phyloP scores from a whole-genome alignment of 2,888 invertebrate species.

The Molanna angustata region DNA sequence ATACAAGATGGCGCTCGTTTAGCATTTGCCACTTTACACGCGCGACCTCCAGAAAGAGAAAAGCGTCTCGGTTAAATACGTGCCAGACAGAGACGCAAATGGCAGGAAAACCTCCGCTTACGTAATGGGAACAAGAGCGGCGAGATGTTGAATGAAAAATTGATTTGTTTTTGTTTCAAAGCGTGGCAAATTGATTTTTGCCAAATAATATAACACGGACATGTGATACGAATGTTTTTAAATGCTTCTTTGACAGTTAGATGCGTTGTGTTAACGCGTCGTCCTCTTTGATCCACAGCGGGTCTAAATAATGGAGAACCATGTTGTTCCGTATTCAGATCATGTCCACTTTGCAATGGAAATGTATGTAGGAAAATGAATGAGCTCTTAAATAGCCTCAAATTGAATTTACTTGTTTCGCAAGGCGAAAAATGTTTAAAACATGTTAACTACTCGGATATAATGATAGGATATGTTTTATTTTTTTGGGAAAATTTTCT shows the following conservation, averaged over 20 bases:
- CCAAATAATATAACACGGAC: background rate
- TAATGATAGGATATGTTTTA: too few relatives aligned
- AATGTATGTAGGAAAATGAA: too few relatives aligned
- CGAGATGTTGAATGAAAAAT: conserved; percentile 19
- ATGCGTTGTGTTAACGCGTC: too few relatives aligned
- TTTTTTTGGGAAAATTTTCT: too few relatives aligned
- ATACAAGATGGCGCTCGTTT: conserved; percentile 10
- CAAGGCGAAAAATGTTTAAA: too few relatives aligned
- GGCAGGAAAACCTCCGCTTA: background rate
- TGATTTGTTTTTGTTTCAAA: conserved; percentile 19
- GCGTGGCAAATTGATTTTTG: background rate
- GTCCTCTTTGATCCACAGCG: too few relatives aligned
- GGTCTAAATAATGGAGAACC: too few relatives aligned
- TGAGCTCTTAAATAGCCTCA: too few relatives aligned
- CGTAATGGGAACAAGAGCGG: background rate
- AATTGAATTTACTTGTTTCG: too few relatives aligned
- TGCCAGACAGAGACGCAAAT: conserved; percentile 2
- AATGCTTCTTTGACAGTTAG: too few relatives aligned
- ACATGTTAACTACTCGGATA: too few relatives aligned
- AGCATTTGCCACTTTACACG: background rate
- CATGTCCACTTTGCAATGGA: background rate
- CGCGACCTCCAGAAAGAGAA: conserved; percentile 1
- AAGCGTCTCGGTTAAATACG: background rate
- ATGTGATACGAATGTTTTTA: too few relatives aligned
- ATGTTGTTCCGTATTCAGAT: background rate